Evolutionary conservation across 2,113 vertebrate genomes (phyloP).

Genomic region (crab-eating macaque (Macaca fascicularis)): T2T-MFA8v1.1 NC_088379.1:116911501-116912000

Average conservation of each 20-base stretch:
- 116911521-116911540: background rate
- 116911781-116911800: background rate
- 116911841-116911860: background rate
- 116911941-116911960: background rate
- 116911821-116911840: background rate
- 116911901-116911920: background rate
- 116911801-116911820: background rate
- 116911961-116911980: background rate
- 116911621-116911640: background rate
- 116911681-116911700: background rate
- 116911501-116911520: background rate
- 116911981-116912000: background rate
- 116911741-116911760: background rate
- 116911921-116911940: background rate
- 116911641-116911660: background rate
- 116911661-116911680: background rate
- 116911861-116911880: background rate
- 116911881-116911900: background rate
- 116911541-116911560: background rate
- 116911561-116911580: background rate
- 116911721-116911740: background rate
- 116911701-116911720: background rate
- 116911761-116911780: background rate
- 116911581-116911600: background rate
- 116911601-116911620: background rate